These are phyloP conservation scores for Agonopterix arenella DNA, from an alignment of 2,888 invertebrate species.

Conservation along the genomic window DNA sequence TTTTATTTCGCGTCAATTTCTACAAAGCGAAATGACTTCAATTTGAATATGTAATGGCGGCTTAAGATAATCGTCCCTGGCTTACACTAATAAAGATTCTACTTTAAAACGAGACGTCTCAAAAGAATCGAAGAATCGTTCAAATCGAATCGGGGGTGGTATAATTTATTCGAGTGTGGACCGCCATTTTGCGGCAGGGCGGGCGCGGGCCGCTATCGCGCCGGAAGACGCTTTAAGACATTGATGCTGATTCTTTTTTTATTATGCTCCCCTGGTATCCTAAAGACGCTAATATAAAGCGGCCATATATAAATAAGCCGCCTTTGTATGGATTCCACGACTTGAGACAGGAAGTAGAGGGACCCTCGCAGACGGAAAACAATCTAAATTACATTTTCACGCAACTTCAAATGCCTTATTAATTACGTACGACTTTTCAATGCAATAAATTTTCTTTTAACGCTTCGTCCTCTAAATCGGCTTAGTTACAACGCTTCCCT, in stretches of 20 bases:
- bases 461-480: constrained; percentile 61
- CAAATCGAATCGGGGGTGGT: constrained; percentile 61
- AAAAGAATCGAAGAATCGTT: constrained; percentile 75
- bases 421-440: constrained; percentile 75
- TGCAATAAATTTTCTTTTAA: constrained; percentile 76
- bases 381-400: constrained; percentile 78
- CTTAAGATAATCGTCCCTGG: constrained; percentile 74
- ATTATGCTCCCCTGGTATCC: constrained; percentile 70
- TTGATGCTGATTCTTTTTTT: constrained; percentile 77
- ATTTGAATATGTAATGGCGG: constrained; percentile 76
- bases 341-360: constrained; percentile 55
- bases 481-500: constrained; percentile 64
- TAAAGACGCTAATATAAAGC: constrained; percentile 76
- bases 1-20: constrained; percentile 76
- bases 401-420: constrained; percentile 78
- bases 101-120: constrained; percentile 69
- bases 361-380: constrained; percentile 66
- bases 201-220: constrained; percentile 57
- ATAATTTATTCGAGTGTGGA: constrained; percentile 76
- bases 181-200: constrained; percentile 73
- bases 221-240: constrained; percentile 74
- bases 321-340: constrained; percentile 57
- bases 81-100: constrained; percentile 75
- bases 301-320: constrained; percentile 73
- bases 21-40: constrained; percentile 72